Evolutionary conservation across 2,888 invertebrate species (phyloP), one percentile per base, ranked within the genome.

Genomic region (Pediacus dermestoides): DNA sequence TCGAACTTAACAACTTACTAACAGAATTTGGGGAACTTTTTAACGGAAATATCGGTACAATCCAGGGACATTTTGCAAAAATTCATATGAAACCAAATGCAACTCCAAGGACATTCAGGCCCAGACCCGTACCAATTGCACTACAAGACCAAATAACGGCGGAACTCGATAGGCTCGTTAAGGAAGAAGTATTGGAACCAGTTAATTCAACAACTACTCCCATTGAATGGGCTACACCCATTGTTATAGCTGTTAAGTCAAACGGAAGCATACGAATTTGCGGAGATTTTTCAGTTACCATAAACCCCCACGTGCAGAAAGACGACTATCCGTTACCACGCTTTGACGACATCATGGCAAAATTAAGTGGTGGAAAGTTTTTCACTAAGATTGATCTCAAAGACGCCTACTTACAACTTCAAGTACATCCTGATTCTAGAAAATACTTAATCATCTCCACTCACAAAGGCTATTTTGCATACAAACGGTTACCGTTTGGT

Each of bases 211-310:
- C n/a, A n/a, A n/a, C n/a, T n/a, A n/a, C n/a, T n/a, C 42, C 46
- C 8, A 28, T 48, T n/a, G 27, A 37, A 23, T 60, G 58, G 58
- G 56, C 56, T 8, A 57, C 54, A 21, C 57, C 58, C 2, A 44
- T 59, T 2, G 57, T 59, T 21, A 42, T 47, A 4, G 49, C 57
- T n/a, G 23, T 44, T 3, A 57, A 57, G 32, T 40, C 22, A 9
- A 46, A 58, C 37, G 50, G 52, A 2, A 34, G 39, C 10, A 44
- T 57, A 4, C 37, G 57, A n/a, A 47, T 58, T 18, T 55, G 57
- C 31, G 53, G 55, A 1, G 56, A 58, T 34, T 57, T 55, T 18
- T 46, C 45, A 31, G 30, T 26, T 16, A 65, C 63, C 1, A 10
- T 66, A 7, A 66, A 66, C 42, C 48, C 48, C 3, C 34, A 42